Evolutionary conservation across 2,113 vertebrate genomes (phyloP).

Genomic region (Ancistrus triradiatus): DNA sequence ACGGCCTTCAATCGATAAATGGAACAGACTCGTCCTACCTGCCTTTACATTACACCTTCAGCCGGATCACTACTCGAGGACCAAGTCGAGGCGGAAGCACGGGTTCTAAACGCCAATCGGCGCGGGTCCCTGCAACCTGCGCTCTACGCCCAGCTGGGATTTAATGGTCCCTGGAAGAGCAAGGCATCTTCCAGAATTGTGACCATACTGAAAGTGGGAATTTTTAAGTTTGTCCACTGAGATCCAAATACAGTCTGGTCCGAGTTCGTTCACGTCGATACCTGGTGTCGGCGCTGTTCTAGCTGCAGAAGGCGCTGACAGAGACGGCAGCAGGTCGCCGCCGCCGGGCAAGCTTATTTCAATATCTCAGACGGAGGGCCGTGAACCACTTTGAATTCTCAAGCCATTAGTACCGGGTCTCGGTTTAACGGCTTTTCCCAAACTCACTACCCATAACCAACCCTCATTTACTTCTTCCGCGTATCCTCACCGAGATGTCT

Average conservation of each 20-base stretch:
- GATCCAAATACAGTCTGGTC: conserved; percentile 79
- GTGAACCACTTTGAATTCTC: conserved; percentile 95
- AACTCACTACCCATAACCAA: conserved; percentile 72
- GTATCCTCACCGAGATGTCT: conserved; percentile 82
- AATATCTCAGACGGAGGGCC: conserved; percentile 84
- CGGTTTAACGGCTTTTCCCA: conserved; percentile 87
- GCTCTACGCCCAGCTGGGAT: conserved; percentile 88
- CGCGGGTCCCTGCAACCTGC: conserved; percentile 75
- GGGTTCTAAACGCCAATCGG: conserved; percentile 78
- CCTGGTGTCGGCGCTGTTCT: conserved; percentile 78
- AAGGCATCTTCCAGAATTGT: conserved; percentile 92
- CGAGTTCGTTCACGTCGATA: conserved; percentile 92
- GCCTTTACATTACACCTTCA: conserved; percentile 87
- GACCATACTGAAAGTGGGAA: conserved; percentile 80
- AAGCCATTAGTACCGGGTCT: conserved; percentile 86
- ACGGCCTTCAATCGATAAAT: conserved; percentile 86
- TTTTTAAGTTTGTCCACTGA: conserved; percentile 86
- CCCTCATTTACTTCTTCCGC: conserved; percentile 81
- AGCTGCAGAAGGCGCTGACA: conserved; percentile 75
- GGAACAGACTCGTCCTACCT: conserved; percentile 86
- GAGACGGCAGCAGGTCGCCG: conserved; percentile 63
- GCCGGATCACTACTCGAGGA: conserved; percentile 90
- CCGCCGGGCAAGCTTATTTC: conserved; percentile 90
- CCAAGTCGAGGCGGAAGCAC: conserved; percentile 87
- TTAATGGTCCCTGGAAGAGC: conserved; percentile 90